A percentile compares a stretch with the other conserved stretches of the same genome.
phyloP scores from a whole-genome alignment of 2,888 invertebrate genomes.

The Leuctra nigra region DNA sequence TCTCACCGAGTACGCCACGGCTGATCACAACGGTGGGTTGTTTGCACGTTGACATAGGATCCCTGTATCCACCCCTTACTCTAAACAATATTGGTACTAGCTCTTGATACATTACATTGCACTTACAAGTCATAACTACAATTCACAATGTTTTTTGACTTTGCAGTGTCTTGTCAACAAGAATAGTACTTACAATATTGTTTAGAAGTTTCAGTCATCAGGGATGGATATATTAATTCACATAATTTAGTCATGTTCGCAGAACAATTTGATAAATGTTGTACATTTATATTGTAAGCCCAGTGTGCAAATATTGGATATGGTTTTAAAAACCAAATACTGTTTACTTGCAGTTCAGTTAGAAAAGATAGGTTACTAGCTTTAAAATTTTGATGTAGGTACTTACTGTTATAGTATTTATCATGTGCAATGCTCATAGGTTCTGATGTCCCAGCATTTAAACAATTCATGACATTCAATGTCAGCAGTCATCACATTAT shows the following conservation, averaged over 20 bases:
- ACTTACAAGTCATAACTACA: too few relatives aligned
- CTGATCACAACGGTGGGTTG: constrained; percentile 95
- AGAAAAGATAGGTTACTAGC: neutral
- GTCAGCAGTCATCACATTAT: too few relatives aligned
- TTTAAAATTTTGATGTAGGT: neutral
- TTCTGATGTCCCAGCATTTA: too few relatives aligned
- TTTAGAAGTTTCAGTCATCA: neutral
- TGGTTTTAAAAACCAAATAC: constrained; percentile 4
- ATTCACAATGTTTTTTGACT: too few relatives aligned
- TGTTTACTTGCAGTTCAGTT: too few relatives aligned
- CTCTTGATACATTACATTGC: too few relatives aligned
- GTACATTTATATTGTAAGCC: neutral
- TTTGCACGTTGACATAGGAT: constrained; percentile 71
- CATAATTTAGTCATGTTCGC: constrained; percentile 20
- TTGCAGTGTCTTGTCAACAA: too few relatives aligned
- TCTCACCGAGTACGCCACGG: constrained; percentile 74
- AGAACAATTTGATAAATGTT: constrained; percentile 1
- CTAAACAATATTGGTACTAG: constrained; percentile 20
- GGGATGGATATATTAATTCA: constrained; percentile 14
- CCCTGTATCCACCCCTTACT: constrained; percentile 33
- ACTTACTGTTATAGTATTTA: too few relatives aligned
- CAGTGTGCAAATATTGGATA: neutral
- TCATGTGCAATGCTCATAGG: too few relatives aligned
- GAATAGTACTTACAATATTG: too few relatives aligned
- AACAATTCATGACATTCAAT: too few relatives aligned